Base-by-base conservation (phyloP, 2,113 vertebrate species). In the Pao palembangensis region DNA sequence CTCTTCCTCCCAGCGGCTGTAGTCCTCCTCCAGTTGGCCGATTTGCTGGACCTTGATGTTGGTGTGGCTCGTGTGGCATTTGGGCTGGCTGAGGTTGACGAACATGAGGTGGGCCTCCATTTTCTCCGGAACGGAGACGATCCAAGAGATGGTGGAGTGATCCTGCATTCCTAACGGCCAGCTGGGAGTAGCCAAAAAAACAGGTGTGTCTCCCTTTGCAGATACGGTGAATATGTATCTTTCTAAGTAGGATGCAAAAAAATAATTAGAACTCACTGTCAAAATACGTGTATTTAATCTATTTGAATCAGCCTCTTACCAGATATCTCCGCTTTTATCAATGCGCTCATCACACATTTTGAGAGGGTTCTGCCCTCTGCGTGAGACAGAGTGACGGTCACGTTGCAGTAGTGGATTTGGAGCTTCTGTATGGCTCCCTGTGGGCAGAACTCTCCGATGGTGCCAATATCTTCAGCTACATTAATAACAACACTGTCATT, bases 111-210 rank as follows among this genome's bases (percentile, higher is more conserved):
- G 86, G 18, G 92, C 94, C 8, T 86, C 84, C 53, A 90, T 85
- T 64, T 86, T 82, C 0, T 41, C 16, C 10, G 93, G 92, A 28
- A 98, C 79, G 0, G 62, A 1, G 25, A 96, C 43, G 4, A 93
- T 90, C 96, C 96, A 98, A 19, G 94, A 96, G 44, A 94, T 72
- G 0, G 93, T 94, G 58, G 90, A 62, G 0, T 85, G 77, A 4
- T 88, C 54, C 1, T 88, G 90, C 17, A 98, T 88, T n/a, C 94
- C 93, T 0, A 11, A 46, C 0, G 69, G 90, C 92, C 89, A 92
- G 67, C 87, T 89, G 12, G 96, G 96, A 16, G 91, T 92, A 44
- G 89, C 91, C 77, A 98, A 53, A 51, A 92, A 72, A 55, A 93
- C 69, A 8, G 88, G 84, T 6, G 51, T 43, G 47, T 87, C 87